Evolutionary conservation across 2,797 vertebrate genomes (phyloP).

Genomic region (Channallabes apus): DNA sequence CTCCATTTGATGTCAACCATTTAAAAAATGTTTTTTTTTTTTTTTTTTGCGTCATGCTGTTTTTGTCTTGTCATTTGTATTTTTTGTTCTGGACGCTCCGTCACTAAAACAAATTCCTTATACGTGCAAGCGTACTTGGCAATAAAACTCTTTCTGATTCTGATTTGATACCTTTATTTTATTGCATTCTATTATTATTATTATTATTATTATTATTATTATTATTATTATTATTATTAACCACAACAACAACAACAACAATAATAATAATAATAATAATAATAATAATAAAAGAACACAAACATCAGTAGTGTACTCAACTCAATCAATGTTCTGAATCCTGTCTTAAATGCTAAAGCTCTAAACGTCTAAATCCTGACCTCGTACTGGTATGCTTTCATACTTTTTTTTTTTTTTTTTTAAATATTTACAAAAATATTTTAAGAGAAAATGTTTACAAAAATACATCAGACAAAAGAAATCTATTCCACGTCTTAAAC

Average conservation of each 20-base stretch:
- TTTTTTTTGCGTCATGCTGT: too few relatives aligned
- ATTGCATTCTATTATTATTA: not conserved
- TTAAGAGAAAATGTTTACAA: not conserved
- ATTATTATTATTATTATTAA: too few relatives aligned
- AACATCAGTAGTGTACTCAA: not conserved
- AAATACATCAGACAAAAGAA: not conserved
- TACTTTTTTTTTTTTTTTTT: too few relatives aligned
- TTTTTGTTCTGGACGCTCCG: too few relatives aligned
- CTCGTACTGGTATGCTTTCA: too few relatives aligned
- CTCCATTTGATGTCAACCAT: too few relatives aligned
- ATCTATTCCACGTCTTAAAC: not conserved
- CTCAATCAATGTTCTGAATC: not conserved
- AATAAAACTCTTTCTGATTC: too few relatives aligned
- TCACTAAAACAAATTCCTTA: too few relatives aligned
- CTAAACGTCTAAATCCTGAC: not conserved
- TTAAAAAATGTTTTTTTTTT: too few relatives aligned
- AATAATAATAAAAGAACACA: not conserved
- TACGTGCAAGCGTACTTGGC: too few relatives aligned
- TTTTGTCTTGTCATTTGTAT: too few relatives aligned
- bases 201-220: not conserved
- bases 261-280: not conserved
- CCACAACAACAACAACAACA: not conserved
- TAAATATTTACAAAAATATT: too few relatives aligned
- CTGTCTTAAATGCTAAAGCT: not conserved
- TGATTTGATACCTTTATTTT: not conserved